Evolutionary conservation across 2,113 vertebrate species (phyloP).

Genomic region (Mystacornis crossleyi): DNA sequence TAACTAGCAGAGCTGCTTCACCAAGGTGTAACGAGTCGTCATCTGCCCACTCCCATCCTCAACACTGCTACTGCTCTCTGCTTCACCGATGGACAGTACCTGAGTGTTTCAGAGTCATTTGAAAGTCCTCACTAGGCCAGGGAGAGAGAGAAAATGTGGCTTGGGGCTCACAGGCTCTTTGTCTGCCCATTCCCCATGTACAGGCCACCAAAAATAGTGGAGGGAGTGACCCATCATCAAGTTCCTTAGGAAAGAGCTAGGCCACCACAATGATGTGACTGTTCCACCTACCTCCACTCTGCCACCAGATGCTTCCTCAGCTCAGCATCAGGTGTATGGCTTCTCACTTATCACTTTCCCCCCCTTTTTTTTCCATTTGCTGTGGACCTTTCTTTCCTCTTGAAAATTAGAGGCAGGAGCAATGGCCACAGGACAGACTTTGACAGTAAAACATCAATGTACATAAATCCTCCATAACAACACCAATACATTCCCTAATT

Average conservation of each 20-base stretch:
- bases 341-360: background rate
- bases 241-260: background rate
- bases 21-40: background rate
- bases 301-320: background rate
- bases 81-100: fast-evolving
- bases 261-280: background rate
- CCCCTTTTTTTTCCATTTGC: background rate
- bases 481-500: background rate
- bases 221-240: background rate
- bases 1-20: background rate
- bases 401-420: background rate
- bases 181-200: background rate
- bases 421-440: background rate
- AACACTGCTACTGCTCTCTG: background rate
- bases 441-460: background rate
- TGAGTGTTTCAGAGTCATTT: background rate
- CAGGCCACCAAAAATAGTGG: background rate
- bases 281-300: background rate
- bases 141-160: background rate
- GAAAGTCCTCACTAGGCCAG: background rate
- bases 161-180: background rate
- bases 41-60: background rate
- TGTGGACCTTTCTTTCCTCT: background rate
- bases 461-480: background rate
- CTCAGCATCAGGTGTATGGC: background rate